phyloP scores from a whole-genome alignment of 2,113 vertebrate species.

The Dasypus novemcinctus region DNA sequence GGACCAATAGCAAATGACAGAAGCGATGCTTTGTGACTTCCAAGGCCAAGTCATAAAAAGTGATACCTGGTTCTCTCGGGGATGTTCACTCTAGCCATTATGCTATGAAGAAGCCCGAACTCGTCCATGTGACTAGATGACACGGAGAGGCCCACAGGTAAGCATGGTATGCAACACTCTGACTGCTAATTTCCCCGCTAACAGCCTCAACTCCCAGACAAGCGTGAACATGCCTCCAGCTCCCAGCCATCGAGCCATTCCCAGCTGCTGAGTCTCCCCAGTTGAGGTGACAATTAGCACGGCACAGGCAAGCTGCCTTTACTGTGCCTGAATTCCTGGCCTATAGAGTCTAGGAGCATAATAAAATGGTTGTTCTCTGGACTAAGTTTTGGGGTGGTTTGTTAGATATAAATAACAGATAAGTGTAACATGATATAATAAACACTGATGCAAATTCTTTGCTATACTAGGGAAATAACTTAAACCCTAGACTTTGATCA shows the following conservation, averaged over 20 bases:
- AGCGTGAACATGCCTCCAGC: not conserved
- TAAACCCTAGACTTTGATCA: not conserved
- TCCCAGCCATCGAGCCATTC: not conserved
- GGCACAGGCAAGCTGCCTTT: not conserved
- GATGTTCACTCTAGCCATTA: not conserved
- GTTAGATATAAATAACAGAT: not conserved
- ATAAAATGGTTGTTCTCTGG: not conserved
- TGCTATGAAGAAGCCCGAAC: not conserved
- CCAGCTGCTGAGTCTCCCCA: not conserved
- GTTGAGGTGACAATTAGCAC: not conserved
- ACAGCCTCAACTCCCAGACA: not conserved
- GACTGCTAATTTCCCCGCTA: not conserved
- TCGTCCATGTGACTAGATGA: not conserved
- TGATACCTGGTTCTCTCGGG: not conserved
- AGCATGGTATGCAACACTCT: not conserved
- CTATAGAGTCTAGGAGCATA: not conserved
- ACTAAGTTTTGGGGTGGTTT: not conserved
- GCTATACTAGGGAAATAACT: not conserved
- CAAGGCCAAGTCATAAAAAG: not conserved
- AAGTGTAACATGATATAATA: not conserved
- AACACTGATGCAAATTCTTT: not conserved
- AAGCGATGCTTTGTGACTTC: not conserved
- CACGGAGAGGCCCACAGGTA: not conserved
- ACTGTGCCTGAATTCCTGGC: not conserved
- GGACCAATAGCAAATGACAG: not conserved